phyloP scores from a whole-genome alignment of 1,140 invertebrate genomes.

The Neelides sp. region DNA sequence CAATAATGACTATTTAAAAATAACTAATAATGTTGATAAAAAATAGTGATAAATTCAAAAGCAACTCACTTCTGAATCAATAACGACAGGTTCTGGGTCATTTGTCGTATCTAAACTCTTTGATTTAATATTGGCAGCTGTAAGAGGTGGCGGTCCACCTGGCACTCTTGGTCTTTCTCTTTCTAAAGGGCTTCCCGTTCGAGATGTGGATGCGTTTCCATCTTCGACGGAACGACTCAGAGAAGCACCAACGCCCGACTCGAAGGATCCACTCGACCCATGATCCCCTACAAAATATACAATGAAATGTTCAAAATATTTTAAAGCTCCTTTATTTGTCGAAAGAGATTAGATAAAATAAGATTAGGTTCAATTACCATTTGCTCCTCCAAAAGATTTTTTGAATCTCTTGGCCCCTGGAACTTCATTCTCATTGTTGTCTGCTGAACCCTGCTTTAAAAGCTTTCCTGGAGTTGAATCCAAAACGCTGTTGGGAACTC shows the following conservation, averaged over 20 bases:
- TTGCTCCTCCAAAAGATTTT: too few species aligned
- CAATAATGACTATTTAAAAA: background rate
- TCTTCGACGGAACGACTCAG: conserved; percentile 27
- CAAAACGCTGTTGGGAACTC: background rate
- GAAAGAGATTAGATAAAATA: background rate
- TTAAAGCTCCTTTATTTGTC: background rate
- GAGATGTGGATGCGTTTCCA: background rate
- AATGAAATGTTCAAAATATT: background rate
- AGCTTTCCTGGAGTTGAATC: background rate
- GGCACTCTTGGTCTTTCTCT: conserved; percentile 5
- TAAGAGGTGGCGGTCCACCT: conserved; percentile 22
- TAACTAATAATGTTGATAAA: background rate
- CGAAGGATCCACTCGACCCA: conserved; percentile 19
- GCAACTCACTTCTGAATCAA: conserved; percentile 23
- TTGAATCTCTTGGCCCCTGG: conserved; percentile 26
- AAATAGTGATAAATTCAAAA: background rate
- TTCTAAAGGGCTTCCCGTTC: background rate
- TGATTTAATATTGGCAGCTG: conserved; percentile 19
- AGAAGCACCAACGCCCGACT: conserved; percentile 27
- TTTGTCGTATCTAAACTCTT: conserved; percentile 19
- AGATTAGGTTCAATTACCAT: background rate
- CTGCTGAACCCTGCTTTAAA: conserved; percentile 2
- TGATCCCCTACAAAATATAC: conserved; percentile 25
- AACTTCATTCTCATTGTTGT: conserved; percentile 16
- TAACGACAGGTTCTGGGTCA: conserved; percentile 2